Conservation (phyloP, 2,113 vertebrate species). For the Macrotis lagotis region DNA sequence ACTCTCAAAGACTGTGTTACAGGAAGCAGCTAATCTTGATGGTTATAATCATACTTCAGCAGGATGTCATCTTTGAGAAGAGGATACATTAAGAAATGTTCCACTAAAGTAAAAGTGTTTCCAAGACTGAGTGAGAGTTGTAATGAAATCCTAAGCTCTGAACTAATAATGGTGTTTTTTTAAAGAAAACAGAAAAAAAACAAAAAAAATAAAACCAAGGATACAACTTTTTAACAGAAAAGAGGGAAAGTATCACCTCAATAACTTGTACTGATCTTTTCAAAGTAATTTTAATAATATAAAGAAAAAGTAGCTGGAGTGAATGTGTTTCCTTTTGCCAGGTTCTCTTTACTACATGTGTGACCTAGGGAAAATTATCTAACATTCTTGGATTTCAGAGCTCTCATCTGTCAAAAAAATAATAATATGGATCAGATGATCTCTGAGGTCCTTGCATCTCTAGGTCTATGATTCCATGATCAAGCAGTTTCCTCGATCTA, state of each 20-base stretch:
- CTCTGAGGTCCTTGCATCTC: background rate
- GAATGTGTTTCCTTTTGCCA: constrained; percentile 47
- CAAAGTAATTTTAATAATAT: constrained; percentile 28
- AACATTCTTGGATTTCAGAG: background rate
- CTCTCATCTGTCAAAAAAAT: background rate
- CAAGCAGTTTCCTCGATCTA: background rate
- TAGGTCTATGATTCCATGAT: background rate
- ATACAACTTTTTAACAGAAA: background rate
- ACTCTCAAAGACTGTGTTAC: constrained; percentile 50
- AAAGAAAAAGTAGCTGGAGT: constrained; percentile 36
- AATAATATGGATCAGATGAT: background rate
- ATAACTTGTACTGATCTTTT: constrained; percentile 21
- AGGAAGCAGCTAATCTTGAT: constrained; percentile 57
- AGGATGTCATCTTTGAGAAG: constrained; percentile 7
- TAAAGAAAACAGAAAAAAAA: constrained; percentile 39
- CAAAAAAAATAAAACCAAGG: background rate
- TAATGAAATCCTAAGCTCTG: constrained; percentile 35
- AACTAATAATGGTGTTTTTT: constrained; percentile 26
- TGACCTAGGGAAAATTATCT: background rate
- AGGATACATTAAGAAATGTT: background rate
- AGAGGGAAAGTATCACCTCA: background rate
- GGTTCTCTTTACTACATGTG: background rate
- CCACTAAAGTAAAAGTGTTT: constrained; percentile 40
- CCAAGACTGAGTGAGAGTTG: constrained; percentile 55
- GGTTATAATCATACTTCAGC: constrained; percentile 42